These are phyloP conservation scores for Xestia sexstrigata DNA, from an alignment of 2,888 invertebrate genomes.

Conservation along the genomic window DNA sequence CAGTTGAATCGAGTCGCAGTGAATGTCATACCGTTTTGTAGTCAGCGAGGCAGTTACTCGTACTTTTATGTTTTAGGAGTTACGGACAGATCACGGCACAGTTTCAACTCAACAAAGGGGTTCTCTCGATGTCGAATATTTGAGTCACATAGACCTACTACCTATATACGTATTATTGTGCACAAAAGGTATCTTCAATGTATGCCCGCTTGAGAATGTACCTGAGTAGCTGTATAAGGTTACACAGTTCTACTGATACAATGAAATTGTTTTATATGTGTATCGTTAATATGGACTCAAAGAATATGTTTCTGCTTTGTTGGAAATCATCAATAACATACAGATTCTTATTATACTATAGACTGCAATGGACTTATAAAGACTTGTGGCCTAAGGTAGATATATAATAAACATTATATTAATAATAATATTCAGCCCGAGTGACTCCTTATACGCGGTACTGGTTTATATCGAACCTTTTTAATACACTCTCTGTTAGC, in stretches of 20 bases:
- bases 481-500: slow-evolving; percentile 18
- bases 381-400: not conserved
- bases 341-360: not conserved
- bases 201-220: slow-evolving; percentile 23
- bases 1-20: slow-evolving; percentile 53
- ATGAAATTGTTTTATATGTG: slow-evolving; percentile 3
- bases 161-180: slow-evolving; percentile 2
- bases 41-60: slow-evolving; percentile 49
- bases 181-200: slow-evolving; percentile 37
- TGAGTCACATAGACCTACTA: slow-evolving; percentile 17
- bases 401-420: not conserved
- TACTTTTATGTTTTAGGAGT: slow-evolving; percentile 54
- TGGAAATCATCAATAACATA: not conserved
- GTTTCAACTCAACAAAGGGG: slow-evolving; percentile 56
- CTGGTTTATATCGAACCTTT: slow-evolving; percentile 18
- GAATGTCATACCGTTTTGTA: slow-evolving; percentile 55
- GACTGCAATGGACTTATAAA: not conserved
- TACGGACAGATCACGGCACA: slow-evolving; percentile 32
- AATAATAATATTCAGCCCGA: slow-evolving; percentile 2
- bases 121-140: slow-evolving; percentile 45
- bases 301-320: not conserved
- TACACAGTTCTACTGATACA: slow-evolving; percentile 10
- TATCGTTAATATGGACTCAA: slow-evolving; percentile 11
- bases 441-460: not conserved
- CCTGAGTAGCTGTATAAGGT: slow-evolving; percentile 11